phyloP scores from a whole-genome alignment of 2,797 vertebrate genomes.

The Sardinella longiceps region DNA sequence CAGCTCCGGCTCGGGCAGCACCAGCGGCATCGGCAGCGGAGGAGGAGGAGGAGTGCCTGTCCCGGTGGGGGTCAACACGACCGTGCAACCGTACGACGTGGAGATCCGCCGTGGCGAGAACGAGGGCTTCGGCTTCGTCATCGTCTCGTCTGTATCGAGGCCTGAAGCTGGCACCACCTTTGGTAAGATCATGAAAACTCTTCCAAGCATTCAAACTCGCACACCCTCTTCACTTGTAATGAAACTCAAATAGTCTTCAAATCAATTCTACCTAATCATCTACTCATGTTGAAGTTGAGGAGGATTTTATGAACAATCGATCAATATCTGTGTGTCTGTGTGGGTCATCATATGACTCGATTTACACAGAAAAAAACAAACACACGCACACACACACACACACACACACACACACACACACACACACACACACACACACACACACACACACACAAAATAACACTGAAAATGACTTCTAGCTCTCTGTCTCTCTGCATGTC shows the following conservation, averaged over 20 bases:
- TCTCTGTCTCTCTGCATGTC: slow-evolving; percentile 38
- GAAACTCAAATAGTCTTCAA: too few relatives aligned
- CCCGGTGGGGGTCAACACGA: slow-evolving; percentile 71
- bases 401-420: slow-evolving; percentile 1
- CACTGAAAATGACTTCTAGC: too few relatives aligned
- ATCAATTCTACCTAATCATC: not conserved
- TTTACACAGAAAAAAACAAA: not conserved
- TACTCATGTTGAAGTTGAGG: not conserved
- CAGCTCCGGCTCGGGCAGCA: slow-evolving; percentile 88
- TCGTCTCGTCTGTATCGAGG: slow-evolving; percentile 94
- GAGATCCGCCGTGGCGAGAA: slow-evolving; percentile 94
- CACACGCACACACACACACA: slow-evolving; percentile 17
- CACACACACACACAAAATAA: not conserved
- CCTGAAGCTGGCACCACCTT: slow-evolving; percentile 96
- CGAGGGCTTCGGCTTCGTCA: slow-evolving; percentile 97
- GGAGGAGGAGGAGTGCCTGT: slow-evolving; percentile 68
- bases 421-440: not conserved
- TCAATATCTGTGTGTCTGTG: too few relatives aligned
- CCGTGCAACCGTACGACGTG: slow-evolving; percentile 92
- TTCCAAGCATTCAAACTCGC: slow-evolving; percentile 12
- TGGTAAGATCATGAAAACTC: slow-evolving; percentile 76
- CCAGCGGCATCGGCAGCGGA: slow-evolving; percentile 85
- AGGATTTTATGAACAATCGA: not conserved
- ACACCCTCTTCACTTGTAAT: not conserved
- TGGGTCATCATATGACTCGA: not conserved